Base-by-base conservation (phyloP, 2,113 vertebrate species). In the Pseudolaguvia tuberculata region DNA sequence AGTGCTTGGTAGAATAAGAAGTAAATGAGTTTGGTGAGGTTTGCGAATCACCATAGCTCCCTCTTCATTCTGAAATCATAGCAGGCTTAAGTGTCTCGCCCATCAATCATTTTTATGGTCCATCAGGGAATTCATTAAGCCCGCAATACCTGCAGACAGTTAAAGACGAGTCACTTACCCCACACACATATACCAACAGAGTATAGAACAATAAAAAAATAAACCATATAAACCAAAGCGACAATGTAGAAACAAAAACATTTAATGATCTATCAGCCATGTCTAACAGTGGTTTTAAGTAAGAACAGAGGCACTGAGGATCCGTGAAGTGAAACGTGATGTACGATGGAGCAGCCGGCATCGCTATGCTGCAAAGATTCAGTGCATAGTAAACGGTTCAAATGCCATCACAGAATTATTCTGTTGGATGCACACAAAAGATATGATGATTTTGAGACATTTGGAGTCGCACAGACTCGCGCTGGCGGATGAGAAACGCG, bases 81-180 rank as follows among this genome's bases (percentile, higher is more conserved):
- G 69, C 18, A 69, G 55, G 77, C 78, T 74, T 78, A 80, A 87
- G 80, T 78, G 79, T 83, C 70, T 81, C 21, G 45, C 55, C 82
- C 84, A 88, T 90, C 87, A 87, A 87, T 89, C 87, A 89, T 87
- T 74, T 84, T 79, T 80, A 84, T 35, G 59, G 77, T 81, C 70
- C 21, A 14, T 63, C 62, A 57, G 78, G 85, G 84, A 85, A 87
- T 85, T 87, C 85, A 88, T 87, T 84, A 81, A 65, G 57, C 69
- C 77, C 23, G 61, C 74, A 62, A 82, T 79, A 80, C 20, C 50
- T 83, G 66, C 69, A 80, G 79, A 85, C 77, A 81, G 83, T 73
- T 55, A 78, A 69, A 86, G 81, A 87, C 81, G 73, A 86, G 74
- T 86, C 77, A 74, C 69, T 77, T 82, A 80, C 84, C 80, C 21